Evolutionary conservation across 2,113 vertebrate genomes (phyloP), one percentile per base, ranked within the genome.

Genomic region (Heptranchias perlo): DNA sequence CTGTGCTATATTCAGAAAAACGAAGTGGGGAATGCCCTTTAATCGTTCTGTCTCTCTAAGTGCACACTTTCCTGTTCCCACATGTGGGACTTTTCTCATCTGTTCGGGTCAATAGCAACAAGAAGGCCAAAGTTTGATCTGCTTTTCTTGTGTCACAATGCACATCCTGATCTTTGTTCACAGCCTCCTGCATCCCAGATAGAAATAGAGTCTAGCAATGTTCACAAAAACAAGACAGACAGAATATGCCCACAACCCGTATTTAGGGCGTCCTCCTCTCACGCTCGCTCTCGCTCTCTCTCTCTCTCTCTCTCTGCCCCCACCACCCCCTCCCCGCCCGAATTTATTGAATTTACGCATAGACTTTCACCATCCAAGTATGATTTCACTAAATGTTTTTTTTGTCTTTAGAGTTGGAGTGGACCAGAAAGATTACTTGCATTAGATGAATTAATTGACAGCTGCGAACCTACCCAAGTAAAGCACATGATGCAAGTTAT

Each of bases 401-500:
- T 84, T 97, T 4, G 96, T 96, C 97, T 96, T 96, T 97, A 99
- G 98, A 98, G 98, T 97, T 99, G 98, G 98, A 98, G 98, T 95
- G 99, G 99, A 97, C 98, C 99, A 96, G 99, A 99, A 97, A 99
- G 99, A 97, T 98, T 99, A 97, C 98, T 99, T 97, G 99, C 99
- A 97, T 98, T 99, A 98, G 99, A 99, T 98, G 99, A 99, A 97
- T 98, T 99, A 97, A 99, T 99, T 96, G 99, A 99, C 97, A 99
- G 99, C 97, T 99, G 99, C 97, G 99, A 99, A 97, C 99, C 99
- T 96, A 99, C 99, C 49, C 99, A 99, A 98, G 99, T 99, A 96
- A 99, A 99, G 97, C 99, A 99, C 97, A 99, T 99, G 99, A 99
- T 99, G 99, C 99, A 99, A 98, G 99, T 99, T 97, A 99, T 99